Base-by-base conservation (phyloP, 1,140 invertebrate genomes). In the Nephila pilipes region DNA sequence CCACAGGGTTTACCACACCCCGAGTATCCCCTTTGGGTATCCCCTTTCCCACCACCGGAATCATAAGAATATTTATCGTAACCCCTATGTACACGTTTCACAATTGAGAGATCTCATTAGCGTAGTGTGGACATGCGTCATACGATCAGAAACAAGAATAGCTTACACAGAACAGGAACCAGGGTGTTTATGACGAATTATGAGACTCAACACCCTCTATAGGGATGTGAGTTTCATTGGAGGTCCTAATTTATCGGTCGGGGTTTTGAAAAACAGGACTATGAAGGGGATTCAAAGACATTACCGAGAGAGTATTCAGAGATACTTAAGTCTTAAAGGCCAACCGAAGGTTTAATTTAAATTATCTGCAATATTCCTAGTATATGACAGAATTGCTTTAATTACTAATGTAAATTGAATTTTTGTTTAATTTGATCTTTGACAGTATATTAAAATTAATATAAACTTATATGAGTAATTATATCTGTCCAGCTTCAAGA, bases 131-230 rank as follows among this genome's bases (percentile, higher is more conserved):
- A 93, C 91, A 93, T 93, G 91, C 91, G 91, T 93, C 91, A 93
- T 87, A 60, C 29, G 75, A 65, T 55, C 88, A 57, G 55, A 83
- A 87, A 87, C 88, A 90, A 55, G 88, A 80, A 90, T 90, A 80
- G 88, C 46, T 90, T 55, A 80, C 32, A 75, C 18, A 16, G 81
- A 81, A 83, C 36, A 85, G 85, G n/a, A 58, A 93, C 91, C 63
- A 80, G 91, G 91, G 91, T 93, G 91, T 93, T 93, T 93, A 93
- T 93, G 91, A 93, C 91, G 91, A 93, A 93, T 93, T 93, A 93
- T 93, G 91, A 93, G 38, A 79, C 58, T 69, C 87, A 16, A 87
- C 57, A 83, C 69, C 60, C 63, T 16, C 29, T 29, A 36, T 25
- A 54, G 65, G 88, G 69, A 20, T 10, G 54, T n/a, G 25, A 6